Base-by-base conservation (phyloP, 2,797 vertebrate species). In the Loriculus beryllinus region DNA sequence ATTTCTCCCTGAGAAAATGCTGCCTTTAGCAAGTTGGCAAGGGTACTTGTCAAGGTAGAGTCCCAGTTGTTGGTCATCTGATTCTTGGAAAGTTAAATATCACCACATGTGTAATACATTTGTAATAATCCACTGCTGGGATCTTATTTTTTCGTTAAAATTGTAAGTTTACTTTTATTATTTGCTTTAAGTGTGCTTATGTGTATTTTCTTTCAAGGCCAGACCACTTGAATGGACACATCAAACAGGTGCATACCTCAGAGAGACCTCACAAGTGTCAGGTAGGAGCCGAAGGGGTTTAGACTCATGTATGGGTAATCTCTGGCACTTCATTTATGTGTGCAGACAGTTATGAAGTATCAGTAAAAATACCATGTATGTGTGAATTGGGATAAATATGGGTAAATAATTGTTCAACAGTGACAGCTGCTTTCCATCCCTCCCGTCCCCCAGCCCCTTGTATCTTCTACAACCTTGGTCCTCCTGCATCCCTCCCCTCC, bases 211-310 rank as follows among this genome's bases (percentile, higher is more conserved):
- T 95, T 96, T 98, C 76, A 97, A 99, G 99, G 98, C 99, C 99
- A 49, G 99, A 99, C 96, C 99, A 99, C 96, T 98, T 99, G 97
- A 99, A 99, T 20, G 99, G 99, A 98, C 99, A 99, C 96, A 99
- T 99, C 97, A 99, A 99, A 98, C 99, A 99, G 97, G 99, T 99
- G 97, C 99, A 99, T 96, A 99, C 99, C 82, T 99, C 99, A 94
- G 99, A 99, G 98, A 99, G 99, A 98, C 99, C 99, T 97, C 99
- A 99, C 98, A 99, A 99, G 97, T 99, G 99, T 98, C 99, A 99
- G 99, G 99, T 99, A 98, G 98, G 97, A 96, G 82, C 83, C 25
- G 78, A 74, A 78, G 78, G 72, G 93, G 75, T 86, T 91, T 83
- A 82, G 77, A 88, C 19, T 71, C 52, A 17, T 60, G 37, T 74